phyloP scores from a whole-genome alignment of 2,888 invertebrate genomes.

The Ommatoiulus sabulosus region DNA sequence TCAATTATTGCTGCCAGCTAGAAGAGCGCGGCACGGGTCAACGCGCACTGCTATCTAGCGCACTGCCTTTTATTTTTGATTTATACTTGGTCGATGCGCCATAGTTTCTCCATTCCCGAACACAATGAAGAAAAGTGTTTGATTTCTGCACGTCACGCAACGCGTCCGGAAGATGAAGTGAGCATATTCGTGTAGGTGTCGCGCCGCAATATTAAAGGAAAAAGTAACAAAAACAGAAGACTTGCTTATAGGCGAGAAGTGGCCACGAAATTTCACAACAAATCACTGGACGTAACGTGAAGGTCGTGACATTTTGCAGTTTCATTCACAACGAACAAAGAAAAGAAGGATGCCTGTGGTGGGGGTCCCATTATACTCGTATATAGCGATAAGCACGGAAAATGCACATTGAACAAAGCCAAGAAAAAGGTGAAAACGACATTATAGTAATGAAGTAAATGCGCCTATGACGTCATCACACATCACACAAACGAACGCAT shows the following conservation, averaged over 20 bases:
- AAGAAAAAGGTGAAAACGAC: background rate
- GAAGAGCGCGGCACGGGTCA: background rate
- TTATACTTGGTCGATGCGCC: background rate
- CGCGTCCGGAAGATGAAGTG: background rate
- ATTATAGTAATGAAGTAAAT: background rate
- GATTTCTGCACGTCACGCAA: slow-evolving; percentile 25
- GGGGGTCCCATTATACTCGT: background rate
- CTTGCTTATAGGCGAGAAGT: background rate
- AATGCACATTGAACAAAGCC: background rate
- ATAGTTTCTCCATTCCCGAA: background rate
- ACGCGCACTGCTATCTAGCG: background rate
- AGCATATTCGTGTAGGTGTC: background rate
- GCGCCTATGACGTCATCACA: background rate
- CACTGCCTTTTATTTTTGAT: background rate
- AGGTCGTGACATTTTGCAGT: background rate
- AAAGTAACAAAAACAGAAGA: background rate
- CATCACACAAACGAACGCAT: background rate
- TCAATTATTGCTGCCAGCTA: background rate
- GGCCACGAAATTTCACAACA: background rate
- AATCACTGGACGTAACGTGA: background rate
- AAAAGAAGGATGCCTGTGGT: background rate
- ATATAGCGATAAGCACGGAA: background rate
- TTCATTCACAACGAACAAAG: background rate
- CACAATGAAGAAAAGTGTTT: background rate
- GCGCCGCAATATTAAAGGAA: background rate